Conservation (phyloP, 2,888 invertebrate species). For the Hymenopus coronatus region DNA sequence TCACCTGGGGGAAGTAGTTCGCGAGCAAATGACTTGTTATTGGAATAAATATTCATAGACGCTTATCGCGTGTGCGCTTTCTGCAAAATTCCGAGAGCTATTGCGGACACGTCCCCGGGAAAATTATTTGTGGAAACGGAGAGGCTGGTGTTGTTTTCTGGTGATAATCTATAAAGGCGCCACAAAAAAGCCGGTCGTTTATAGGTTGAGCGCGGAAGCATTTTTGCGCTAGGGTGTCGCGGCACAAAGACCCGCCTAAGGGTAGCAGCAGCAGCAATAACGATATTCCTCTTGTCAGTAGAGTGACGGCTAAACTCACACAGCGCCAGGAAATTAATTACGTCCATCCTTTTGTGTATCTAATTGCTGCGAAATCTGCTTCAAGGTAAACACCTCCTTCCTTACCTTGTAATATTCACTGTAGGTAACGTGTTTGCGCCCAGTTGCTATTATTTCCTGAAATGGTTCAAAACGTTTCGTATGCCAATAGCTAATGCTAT, state of each 20-base stretch:
- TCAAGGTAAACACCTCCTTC: neutral
- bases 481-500: no score
- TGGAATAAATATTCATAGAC: neutral
- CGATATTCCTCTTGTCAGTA: neutral
- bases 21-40: neutral
- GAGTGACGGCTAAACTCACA: neutral
- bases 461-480: no score
- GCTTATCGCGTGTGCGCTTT: neutral
- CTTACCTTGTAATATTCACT: neutral
- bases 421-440: no score
- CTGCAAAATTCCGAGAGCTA: neutral
- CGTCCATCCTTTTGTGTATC: neutral
- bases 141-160: neutral
- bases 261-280: neutral
- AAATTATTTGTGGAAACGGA: neutral
- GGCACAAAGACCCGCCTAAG: neutral
- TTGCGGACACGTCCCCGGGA: neutral
- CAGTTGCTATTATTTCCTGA: no score
- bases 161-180: neutral
- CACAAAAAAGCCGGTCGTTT: neutral
- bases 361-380: neutral
- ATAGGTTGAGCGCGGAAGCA: neutral
- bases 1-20: neutral
- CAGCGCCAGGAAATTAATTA: neutral
- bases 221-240: neutral